A percentile compares a stretch with the other conserved stretches of the same genome.
phyloP scores from a whole-genome alignment of 1,140 invertebrate species.

The Macrotrachela quadricornifera region DNA sequence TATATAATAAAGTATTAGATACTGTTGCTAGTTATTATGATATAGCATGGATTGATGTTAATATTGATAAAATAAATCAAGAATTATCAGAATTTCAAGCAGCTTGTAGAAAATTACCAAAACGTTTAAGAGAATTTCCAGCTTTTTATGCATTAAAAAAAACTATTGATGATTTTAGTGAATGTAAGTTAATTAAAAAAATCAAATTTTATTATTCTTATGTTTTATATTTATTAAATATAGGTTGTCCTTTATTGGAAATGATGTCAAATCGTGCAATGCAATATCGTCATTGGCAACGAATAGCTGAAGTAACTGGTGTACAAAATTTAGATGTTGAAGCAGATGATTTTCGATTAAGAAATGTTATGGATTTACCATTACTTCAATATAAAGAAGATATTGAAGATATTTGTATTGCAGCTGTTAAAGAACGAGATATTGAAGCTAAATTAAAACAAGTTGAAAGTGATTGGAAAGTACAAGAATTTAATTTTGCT shows the following conservation, averaged over 20 bases:
- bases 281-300: constrained; percentile 84
- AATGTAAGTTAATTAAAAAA: constrained; percentile 62
- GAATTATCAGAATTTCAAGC: constrained; percentile 86
- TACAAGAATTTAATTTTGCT: constrained; percentile 73
- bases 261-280: constrained; percentile 93
- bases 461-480: constrained; percentile 82
- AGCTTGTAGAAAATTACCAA: constrained; percentile 53
- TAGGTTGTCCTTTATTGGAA: constrained; percentile 58
- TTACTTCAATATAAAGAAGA: constrained; percentile 77
- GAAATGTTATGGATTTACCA: constrained; percentile 85
- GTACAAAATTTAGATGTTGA: constrained; percentile 61
- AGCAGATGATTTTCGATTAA: constrained; percentile 71
- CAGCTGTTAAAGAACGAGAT: constrained; percentile 88
- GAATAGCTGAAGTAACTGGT: constrained; percentile 65
- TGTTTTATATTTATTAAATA: no score
- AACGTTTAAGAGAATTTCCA: constrained; percentile 85
- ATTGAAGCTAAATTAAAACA: constrained; percentile 82
- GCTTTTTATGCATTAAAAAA: constrained; percentile 82
- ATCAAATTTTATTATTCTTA: no score
- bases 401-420: constrained; percentile 94
- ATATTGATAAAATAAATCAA: constrained; percentile 89
- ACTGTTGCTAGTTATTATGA: constrained; percentile 84
- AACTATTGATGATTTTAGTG: constrained; percentile 89
- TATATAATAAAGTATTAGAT: constrained; percentile 89
- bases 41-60: constrained; percentile 81